These are phyloP conservation scores for Iphiclides podalirius DNA, from an alignment of 2,888 invertebrate genomes.

Conservation along the genomic window DNA sequence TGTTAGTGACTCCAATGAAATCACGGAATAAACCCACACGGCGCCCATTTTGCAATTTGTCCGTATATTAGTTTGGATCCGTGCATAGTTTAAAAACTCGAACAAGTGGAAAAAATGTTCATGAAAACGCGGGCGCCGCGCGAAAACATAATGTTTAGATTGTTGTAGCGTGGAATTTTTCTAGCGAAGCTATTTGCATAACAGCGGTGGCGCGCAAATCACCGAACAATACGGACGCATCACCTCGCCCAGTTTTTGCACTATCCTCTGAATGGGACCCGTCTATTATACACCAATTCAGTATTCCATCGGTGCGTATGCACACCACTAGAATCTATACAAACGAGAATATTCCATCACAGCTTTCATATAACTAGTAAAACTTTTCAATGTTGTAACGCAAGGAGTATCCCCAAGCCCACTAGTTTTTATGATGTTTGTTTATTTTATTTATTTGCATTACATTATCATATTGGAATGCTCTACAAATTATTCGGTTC, in stretches of 20 bases:
- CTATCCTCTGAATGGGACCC: constrained; percentile 21
- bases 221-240: constrained; percentile 25
- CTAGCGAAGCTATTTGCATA: constrained; percentile 28
- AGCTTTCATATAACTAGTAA: not conserved
- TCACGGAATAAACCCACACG: not conserved
- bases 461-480: not conserved
- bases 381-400: not conserved
- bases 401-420: constrained; percentile 15
- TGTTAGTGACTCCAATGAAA: no score
- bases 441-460: not conserved
- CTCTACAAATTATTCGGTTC: not conserved
- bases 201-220: constrained; percentile 27
- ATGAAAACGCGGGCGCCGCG: constrained; percentile 18
- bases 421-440: not conserved
- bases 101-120: constrained; percentile 22
- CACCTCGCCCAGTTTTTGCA: constrained; percentile 19
- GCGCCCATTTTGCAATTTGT: constrained; percentile 13
- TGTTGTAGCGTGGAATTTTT: constrained; percentile 27
- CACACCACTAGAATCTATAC: not conserved
- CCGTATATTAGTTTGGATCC: constrained; percentile 14
- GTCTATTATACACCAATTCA: constrained; percentile 18
- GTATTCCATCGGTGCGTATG: not conserved
- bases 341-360: not conserved
- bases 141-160: constrained; percentile 31
- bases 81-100: constrained; percentile 1